Conservation (phyloP, 23 tunicate species). For the Clavelina lepadiformis region DNA sequence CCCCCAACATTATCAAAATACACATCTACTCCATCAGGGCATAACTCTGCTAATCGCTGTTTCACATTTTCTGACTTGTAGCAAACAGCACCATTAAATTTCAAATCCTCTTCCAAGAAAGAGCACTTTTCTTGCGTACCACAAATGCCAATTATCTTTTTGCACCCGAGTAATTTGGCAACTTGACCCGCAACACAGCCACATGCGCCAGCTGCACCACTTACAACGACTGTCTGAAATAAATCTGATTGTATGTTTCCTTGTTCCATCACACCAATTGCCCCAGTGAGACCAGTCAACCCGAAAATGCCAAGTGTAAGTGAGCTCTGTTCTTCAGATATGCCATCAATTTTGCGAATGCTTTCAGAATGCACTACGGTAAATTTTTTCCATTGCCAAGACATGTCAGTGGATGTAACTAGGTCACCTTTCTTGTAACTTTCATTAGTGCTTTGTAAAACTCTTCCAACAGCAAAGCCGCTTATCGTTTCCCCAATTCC, state of each 20-base stretch:
- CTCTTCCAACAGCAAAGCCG: conserved; percentile 23
- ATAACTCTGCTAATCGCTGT: neutral
- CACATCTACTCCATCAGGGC: conserved; percentile 41
- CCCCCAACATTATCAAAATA: conserved; percentile 69
- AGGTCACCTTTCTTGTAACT: conserved; percentile 18
- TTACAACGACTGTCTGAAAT: conserved; percentile 25
- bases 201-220: conserved; percentile 52
- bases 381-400: conserved; percentile 25
- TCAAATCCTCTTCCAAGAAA: conserved; percentile 6
- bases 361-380: neutral
- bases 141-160: conserved; percentile 35
- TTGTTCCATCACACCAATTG: conserved; percentile 27
- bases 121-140: conserved; percentile 38
- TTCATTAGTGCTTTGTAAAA: conserved; percentile 7
- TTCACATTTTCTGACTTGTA: conserved; percentile 35
- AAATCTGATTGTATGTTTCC: conserved; percentile 19
- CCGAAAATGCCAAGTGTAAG: conserved; percentile 36
- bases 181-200: conserved; percentile 50
- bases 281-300: conserved; percentile 28
- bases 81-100: conserved; percentile 29
- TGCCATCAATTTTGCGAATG: conserved; percentile 16
- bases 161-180: conserved; percentile 21
- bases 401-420: conserved; percentile 4
- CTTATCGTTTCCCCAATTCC: conserved; percentile 7
- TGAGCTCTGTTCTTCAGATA: neutral